Evolutionary conservation across 2,113 vertebrate genomes (phyloP).

Genomic region (Macheiramphus alcinus): DNA sequence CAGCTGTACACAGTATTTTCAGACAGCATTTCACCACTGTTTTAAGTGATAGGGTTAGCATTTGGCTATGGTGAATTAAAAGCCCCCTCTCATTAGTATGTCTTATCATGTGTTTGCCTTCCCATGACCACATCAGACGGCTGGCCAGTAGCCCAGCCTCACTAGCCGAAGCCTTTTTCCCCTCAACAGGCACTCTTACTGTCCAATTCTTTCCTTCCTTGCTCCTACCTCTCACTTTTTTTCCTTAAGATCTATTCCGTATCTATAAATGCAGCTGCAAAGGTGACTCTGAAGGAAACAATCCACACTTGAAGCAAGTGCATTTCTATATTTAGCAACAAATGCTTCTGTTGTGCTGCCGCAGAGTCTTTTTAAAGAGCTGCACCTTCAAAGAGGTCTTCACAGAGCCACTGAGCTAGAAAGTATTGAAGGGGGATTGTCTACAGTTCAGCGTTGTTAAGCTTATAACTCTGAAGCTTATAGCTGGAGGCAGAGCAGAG

Average conservation of each 20-base stretch:
- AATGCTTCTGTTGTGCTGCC: not conserved
- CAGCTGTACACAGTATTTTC: not conserved
- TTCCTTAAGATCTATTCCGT: not conserved
- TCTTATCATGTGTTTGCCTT: not conserved
- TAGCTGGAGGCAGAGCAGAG: not conserved
- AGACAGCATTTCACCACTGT: not conserved
- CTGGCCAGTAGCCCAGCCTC: not conserved
- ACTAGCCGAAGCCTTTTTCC: not conserved
- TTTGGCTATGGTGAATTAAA: not conserved
- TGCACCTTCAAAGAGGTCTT: constrained; percentile 27
- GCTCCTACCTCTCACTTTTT: not conserved
- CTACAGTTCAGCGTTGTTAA: not conserved
- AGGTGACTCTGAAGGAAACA: constrained; percentile 2
- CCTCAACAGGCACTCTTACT: not conserved
- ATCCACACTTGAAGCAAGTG: not conserved
- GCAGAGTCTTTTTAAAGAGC: not conserved
- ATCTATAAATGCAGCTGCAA: not conserved
- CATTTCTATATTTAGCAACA: constrained; percentile 38
- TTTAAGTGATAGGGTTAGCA: not conserved
- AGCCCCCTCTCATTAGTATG: not conserved
- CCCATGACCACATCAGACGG: not conserved
- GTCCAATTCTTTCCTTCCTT: not conserved
- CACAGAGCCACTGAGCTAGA: constrained; percentile 11
- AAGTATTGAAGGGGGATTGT: not conserved
- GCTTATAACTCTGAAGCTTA: not conserved